Conservation (phyloP, 2,888 invertebrate genomes). For the Rhamnusium bicolor region DNA sequence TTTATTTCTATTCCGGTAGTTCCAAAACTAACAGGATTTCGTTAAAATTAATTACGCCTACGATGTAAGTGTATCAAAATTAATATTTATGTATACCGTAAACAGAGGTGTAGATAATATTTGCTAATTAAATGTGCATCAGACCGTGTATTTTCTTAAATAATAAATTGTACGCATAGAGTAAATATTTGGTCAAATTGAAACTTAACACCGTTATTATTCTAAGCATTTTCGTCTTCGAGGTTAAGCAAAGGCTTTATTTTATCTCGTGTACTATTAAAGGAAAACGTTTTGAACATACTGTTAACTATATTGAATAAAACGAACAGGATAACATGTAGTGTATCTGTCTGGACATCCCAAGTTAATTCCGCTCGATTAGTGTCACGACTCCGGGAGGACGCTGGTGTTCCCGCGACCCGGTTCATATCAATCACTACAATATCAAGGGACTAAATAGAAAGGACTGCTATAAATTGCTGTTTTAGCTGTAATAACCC, state of each 20-base stretch:
- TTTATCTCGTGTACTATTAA: neutral
- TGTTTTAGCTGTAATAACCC: constrained; percentile 20
- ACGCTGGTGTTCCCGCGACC: constrained; percentile 29
- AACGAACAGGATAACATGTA: constrained; percentile 36
- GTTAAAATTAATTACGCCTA: no score
- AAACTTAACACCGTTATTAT: neutral
- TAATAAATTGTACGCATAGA: no score
- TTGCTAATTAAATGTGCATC: no score
- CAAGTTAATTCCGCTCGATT: constrained; percentile 51
- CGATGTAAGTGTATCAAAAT: no score
- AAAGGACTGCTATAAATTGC: constrained; percentile 36
- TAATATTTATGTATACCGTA: no score
- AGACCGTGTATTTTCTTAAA: no score
- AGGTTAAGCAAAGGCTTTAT: neutral
- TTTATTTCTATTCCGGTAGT: no score
- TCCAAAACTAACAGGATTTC: no score
- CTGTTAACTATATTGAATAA: constrained; percentile 19
- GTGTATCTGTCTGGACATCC: constrained; percentile 43
- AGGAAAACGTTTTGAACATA: neutral
- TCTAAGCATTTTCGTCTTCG: neutral
- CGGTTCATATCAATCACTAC: constrained; percentile 44
- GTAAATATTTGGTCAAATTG: no score
- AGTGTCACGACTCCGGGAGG: constrained; percentile 41
- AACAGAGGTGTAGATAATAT: no score
- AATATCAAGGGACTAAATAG: constrained; percentile 29